Base-by-base conservation (phyloP, 1,140 invertebrate genomes). In the Caenorhabditis briggsae region DNA sequence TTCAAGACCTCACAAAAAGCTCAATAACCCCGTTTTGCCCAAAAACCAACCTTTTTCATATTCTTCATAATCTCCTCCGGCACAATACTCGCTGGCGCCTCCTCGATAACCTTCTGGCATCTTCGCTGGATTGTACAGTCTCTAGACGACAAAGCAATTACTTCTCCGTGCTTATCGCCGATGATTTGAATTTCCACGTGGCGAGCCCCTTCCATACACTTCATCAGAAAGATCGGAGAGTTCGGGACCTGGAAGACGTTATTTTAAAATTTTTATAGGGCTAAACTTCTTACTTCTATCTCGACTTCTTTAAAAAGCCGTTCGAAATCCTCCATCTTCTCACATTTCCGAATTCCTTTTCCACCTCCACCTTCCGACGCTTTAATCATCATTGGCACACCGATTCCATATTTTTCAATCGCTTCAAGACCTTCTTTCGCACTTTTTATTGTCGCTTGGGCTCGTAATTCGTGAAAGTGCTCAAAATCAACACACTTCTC, bases 101-200 rank as follows among this genome's bases (percentile, higher is more conserved):
- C 98, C 93, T 99, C 98, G 87, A 99, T 99, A 91, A 99, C 99
- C 93, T 99, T 99, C 93, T 99, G 98, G 94, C 99, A 98, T 20
- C 98, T 94, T 58, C 98, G 94, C 93, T 99, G 97, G 92, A 99
- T 99, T 0, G 98, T 99, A 92, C 98, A 99, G 93, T 99, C 98
- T 74, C 98, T 95, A 0, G 98, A 98, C 93, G 99, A 99, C 14
- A 99, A 93, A 0, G 97, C 98, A 89, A 99, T 98, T 0, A 97
- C 98, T 93, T 98, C 98, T 43, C 97, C 98, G 93, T 98, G 99
- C 92, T 78, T 14, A 94, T 99, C 98, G 20, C 97, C 98, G 55
- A 99, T 93, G 2, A 99, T 94, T 93, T 99, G 98, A 0, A 99
- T 98, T 94, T 99, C 98, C 88, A 99, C 94, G 94, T 99, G 98